Conservation (phyloP, 2,888 invertebrate species). For the Notodonta dromedarius region DNA sequence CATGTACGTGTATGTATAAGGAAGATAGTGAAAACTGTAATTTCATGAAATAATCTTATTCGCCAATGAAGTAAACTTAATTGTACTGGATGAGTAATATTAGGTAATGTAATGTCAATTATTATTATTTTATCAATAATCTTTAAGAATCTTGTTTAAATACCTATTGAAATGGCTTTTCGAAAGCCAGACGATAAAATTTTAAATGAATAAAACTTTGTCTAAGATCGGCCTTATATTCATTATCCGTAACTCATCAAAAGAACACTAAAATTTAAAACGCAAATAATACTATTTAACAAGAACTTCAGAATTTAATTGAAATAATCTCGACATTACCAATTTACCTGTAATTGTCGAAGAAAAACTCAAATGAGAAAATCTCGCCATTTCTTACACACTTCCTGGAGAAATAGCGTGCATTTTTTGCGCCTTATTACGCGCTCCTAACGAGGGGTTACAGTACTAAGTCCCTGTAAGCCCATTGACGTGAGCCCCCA, state of each 20-base stretch:
- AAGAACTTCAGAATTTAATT: not conserved
- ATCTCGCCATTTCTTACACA: conserved; percentile 9
- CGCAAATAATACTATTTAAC: not conserved
- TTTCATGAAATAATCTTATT: too few relatives aligned
- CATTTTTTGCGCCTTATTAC: conserved; percentile 32
- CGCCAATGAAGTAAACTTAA: too few relatives aligned
- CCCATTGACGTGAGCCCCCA: conserved; percentile 29
- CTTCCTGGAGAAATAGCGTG: conserved; percentile 16
- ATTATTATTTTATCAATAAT: too few relatives aligned
- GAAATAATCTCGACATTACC: not conserved
- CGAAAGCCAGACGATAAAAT: not conserved
- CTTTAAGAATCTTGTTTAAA: too few relatives aligned
- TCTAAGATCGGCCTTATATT: not conserved
- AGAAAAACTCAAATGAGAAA: conserved; percentile 12
- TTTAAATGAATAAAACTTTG: not conserved
- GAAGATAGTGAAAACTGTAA: not conserved
- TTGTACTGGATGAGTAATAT: too few relatives aligned
- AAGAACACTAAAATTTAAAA: not conserved
- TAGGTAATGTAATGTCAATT: too few relatives aligned
- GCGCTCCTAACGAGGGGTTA: conserved; percentile 36
- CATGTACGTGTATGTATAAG: too few relatives aligned
- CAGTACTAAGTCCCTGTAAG: conserved; percentile 36
- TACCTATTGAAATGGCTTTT: not conserved
- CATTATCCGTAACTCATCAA: not conserved
- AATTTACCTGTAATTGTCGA: not conserved